These are phyloP conservation scores for Epicauta chinensis DNA, from an alignment of 1,140 invertebrate species.

Conservation along the genomic window DNA sequence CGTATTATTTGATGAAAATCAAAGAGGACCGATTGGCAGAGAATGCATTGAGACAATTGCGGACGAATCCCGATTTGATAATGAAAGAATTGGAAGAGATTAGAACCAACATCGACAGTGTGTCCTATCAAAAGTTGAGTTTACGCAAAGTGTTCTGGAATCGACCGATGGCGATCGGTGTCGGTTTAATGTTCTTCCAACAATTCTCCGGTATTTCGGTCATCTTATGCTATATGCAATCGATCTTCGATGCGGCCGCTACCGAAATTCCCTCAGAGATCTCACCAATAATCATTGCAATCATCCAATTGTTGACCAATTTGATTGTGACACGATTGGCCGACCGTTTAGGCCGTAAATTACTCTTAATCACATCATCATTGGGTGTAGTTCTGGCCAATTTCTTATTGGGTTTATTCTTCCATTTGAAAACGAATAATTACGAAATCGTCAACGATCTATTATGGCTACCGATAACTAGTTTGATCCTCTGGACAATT, in stretches of 20 bases:
- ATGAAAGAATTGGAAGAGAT: slow-evolving; percentile 5
- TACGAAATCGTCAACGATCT: slow-evolving; percentile 8
- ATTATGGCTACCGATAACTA: slow-evolving; percentile 55
- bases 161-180: background rate
- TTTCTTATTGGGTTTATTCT: slow-evolving; percentile 59
- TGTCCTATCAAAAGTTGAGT: too few species aligned
- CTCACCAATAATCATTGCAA: slow-evolving; percentile 63
- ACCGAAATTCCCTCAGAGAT: slow-evolving; percentile 50
- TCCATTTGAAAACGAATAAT: slow-evolving; percentile 48
- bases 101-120: background rate
- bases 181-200: slow-evolving; percentile 4
- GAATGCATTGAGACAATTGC: slow-evolving; percentile 1
- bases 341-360: slow-evolving; percentile 57
- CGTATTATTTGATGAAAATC: slow-evolving; percentile 43
- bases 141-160: background rate
- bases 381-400: slow-evolving; percentile 55
- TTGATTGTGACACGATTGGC: slow-evolving; percentile 56
- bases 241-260: slow-evolving; percentile 25
- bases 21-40: slow-evolving; percentile 11
- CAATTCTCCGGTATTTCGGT: slow-evolving; percentile 5
- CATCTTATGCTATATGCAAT: slow-evolving; percentile 5
- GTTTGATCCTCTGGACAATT: slow-evolving; percentile 66
- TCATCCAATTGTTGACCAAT: slow-evolving; percentile 63
- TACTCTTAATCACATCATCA: slow-evolving; percentile 61
- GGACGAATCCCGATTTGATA: background rate